phyloP scores from a whole-genome alignment of 2,888 invertebrate species.

The Maniola hyperantus region DNA sequence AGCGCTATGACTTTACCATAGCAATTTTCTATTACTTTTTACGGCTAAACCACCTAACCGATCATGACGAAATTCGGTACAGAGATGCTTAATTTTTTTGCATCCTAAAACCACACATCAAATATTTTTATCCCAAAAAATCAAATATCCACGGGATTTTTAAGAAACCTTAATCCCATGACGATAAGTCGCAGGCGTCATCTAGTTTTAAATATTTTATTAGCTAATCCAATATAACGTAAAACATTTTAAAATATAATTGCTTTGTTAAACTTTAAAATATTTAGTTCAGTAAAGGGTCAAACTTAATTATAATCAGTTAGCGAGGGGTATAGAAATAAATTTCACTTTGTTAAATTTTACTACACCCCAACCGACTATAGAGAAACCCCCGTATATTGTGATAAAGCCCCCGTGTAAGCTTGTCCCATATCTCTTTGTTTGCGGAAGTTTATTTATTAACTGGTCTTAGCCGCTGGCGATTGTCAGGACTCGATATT shows the following conservation, averaged over 20 bases:
- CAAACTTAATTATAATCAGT: conserved; percentile 38
- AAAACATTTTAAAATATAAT: no score
- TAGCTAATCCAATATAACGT: no score
- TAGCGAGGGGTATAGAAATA: conserved; percentile 34
- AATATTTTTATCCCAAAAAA: no score
- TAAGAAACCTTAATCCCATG: no score
- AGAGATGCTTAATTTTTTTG: no score
- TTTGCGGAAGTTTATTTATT: conserved; percentile 40
- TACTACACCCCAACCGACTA: conserved; percentile 40
- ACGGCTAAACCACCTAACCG: no score
- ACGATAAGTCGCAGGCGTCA: no score
- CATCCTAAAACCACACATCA: no score
- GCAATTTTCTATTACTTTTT: no score
- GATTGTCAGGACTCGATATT: conserved; percentile 37
- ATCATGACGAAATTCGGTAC: no score
- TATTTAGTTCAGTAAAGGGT: conserved; percentile 16
- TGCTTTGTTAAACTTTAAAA: not conserved
- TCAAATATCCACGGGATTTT: no score
- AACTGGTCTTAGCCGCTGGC: conserved; percentile 37
- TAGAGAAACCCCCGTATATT: conserved; percentile 40
- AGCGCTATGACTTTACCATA: not conserved
- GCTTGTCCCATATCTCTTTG: conserved; percentile 40
- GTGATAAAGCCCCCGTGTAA: conserved; percentile 41
- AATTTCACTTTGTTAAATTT: conserved; percentile 42
- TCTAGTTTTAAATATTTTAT: no score